Percentiles rank a stretch among this genome's conserved stretches.
phyloP scores from a whole-genome alignment of 2,888 invertebrate genomes.

The Liopterus haemorrhoidalis region DNA sequence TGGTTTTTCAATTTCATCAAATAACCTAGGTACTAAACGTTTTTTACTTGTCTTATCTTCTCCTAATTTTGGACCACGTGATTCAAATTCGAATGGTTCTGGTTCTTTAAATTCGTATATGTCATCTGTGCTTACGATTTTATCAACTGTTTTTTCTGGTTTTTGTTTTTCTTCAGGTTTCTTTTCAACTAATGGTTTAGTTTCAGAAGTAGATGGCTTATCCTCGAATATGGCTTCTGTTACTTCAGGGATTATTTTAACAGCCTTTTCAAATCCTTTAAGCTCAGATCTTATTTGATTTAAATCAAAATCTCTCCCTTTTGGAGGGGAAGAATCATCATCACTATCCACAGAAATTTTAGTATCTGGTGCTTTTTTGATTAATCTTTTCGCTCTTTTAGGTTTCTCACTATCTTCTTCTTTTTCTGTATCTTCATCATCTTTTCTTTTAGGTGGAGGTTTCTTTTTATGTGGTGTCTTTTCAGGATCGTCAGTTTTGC shows the following conservation, averaged over 20 bases:
- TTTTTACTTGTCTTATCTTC: slow-evolving; percentile 43
- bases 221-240: slow-evolving; percentile 17
- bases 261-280: slow-evolving; percentile 67
- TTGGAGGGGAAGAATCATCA: slow-evolving; percentile 46
- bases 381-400: slow-evolving; percentile 41
- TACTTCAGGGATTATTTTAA: slow-evolving; percentile 45
- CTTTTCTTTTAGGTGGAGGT: slow-evolving; percentile 40
- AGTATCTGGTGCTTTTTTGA: slow-evolving; percentile 44
- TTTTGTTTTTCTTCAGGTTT: slow-evolving; percentile 34
- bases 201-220: slow-evolving; percentile 13
- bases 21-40: slow-evolving; percentile 40
- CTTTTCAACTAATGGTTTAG: slow-evolving; percentile 11
- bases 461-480: slow-evolving; percentile 36
- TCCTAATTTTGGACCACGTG: slow-evolving; percentile 45
- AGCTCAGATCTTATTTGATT: slow-evolving; percentile 79
- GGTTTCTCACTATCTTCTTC: slow-evolving; percentile 41
- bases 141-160: slow-evolving; percentile 33
- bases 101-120: slow-evolving; percentile 87
- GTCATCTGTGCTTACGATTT: slow-evolving; percentile 49
- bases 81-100: slow-evolving; percentile 80
- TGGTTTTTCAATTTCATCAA: slow-evolving; percentile 39
- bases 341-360: slow-evolving; percentile 44
- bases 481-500: slow-evolving; percentile 40
- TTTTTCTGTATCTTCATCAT: slow-evolving; percentile 47
- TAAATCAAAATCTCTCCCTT: slow-evolving; percentile 73